phyloP scores from a whole-genome alignment of 2,113 vertebrate species.

The Microtus ochrogaster region DNA sequence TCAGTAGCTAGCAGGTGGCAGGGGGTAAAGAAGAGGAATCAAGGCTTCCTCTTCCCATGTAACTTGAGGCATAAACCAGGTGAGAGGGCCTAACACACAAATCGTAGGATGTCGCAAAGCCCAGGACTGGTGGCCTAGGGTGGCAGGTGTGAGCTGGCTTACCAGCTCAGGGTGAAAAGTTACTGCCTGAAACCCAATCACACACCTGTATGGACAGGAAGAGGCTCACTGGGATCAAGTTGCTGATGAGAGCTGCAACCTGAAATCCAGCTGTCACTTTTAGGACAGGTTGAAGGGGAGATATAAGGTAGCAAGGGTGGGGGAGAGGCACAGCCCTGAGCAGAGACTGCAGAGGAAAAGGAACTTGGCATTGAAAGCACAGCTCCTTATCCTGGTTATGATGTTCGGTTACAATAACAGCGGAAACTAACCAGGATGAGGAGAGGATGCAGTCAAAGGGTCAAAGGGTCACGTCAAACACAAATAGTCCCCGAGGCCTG shows the following conservation, averaged over 20 bases:
- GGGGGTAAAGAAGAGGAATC: fast-evolving
- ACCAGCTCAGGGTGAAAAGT: fast-evolving
- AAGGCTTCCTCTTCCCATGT: not conserved
- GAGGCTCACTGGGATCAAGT: not conserved
- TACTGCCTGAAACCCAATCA: not conserved
- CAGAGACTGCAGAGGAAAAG: not conserved
- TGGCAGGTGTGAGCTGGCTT: fast-evolving
- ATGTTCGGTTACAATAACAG: fast-evolving
- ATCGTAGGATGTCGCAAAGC: fast-evolving
- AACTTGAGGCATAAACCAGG: not conserved
- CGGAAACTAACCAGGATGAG: fast-evolving
- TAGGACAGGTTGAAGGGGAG: not conserved
- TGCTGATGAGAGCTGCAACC: not conserved
- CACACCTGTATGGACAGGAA: fast-evolving
- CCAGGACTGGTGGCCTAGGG: fast-evolving
- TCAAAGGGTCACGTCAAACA: not conserved
- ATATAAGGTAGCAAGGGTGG: fast-evolving
- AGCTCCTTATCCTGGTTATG: fast-evolving
- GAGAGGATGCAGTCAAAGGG: not conserved
- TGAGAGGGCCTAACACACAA: fast-evolving
- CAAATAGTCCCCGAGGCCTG: fast-evolving
- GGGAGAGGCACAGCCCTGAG: too few relatives aligned
- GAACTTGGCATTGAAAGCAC: fast-evolving
- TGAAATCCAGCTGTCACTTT: not conserved
- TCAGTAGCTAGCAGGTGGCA: constrained; percentile 76